These are phyloP conservation scores for Leucophenga montana DNA, from an alignment of 2,888 invertebrate species.

Conservation along the genomic window DNA sequence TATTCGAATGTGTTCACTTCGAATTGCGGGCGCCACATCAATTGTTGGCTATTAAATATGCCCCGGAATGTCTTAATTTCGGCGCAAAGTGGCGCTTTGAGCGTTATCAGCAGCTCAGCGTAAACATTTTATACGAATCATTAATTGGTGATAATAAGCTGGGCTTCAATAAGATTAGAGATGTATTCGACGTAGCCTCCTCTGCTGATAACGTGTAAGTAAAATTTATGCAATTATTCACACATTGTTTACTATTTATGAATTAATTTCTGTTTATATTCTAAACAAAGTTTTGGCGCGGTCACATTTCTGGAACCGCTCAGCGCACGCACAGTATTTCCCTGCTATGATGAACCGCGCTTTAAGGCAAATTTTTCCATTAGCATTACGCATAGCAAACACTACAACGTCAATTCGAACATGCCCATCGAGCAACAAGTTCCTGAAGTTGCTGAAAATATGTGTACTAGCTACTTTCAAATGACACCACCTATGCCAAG, in stretches of 20 bases:
- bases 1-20: neutral
- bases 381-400: neutral
- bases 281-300: neutral
- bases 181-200: no score
- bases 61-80: neutral
- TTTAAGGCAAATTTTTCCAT: neutral
- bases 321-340: conserved; percentile 8
- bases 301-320: neutral
- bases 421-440: conserved; percentile 2
- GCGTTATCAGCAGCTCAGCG: conserved; percentile 16
- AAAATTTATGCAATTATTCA: neutral
- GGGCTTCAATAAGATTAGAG: neutral
- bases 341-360: conserved; percentile 16
- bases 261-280: no score
- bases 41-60: neutral
- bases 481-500: conserved; percentile 80
- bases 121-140: neutral
- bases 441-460: neutral
- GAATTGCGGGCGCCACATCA: neutral
- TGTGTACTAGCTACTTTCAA: conserved; percentile 67
- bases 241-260: neutral
- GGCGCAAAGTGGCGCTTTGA: neutral
- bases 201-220: neutral
- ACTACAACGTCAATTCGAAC: neutral
- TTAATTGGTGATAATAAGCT: neutral